Evolutionary conservation across 2,113 vertebrate genomes (phyloP).

Genomic region (Myocastor coypus): DNA sequence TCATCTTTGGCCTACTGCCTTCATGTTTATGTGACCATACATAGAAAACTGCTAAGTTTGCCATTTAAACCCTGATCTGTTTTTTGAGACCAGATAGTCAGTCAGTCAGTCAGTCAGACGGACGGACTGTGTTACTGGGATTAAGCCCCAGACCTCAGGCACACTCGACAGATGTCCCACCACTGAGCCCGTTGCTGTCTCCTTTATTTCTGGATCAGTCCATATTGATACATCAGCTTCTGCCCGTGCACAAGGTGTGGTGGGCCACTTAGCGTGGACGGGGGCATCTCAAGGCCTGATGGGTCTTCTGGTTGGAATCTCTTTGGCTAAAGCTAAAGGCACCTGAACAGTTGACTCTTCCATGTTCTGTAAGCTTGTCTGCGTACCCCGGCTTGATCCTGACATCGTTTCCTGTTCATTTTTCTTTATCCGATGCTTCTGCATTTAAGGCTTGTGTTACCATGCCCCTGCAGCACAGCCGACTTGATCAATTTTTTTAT

Average conservation of each 20-base stretch:
- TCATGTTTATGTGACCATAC: background rate
- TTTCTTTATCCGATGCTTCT: background rate
- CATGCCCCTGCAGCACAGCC: background rate
- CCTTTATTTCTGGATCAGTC: background rate
- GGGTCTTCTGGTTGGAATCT: background rate
- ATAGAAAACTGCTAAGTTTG: background rate
- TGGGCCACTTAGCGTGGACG: background rate
- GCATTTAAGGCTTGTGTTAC: background rate
- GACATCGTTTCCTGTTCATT: background rate
- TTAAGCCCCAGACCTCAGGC: background rate
- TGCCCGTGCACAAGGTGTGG: background rate
- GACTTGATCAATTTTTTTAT: slow-evolving; percentile 1
- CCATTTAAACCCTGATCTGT: background rate
- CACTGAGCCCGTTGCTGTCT: background rate
- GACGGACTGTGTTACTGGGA: background rate
- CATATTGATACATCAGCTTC: background rate
- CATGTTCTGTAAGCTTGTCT: background rate
- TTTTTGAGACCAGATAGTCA: background rate
- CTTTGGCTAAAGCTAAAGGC: background rate
- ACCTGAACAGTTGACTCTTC: background rate
- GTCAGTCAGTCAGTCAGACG: no score
- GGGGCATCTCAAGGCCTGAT: background rate
- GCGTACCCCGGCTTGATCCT: background rate
- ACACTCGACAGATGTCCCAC: background rate
- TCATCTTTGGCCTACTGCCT: background rate